Base-by-base conservation (phyloP, 2,113 vertebrate species). In the Notiomystis cincta region DNA sequence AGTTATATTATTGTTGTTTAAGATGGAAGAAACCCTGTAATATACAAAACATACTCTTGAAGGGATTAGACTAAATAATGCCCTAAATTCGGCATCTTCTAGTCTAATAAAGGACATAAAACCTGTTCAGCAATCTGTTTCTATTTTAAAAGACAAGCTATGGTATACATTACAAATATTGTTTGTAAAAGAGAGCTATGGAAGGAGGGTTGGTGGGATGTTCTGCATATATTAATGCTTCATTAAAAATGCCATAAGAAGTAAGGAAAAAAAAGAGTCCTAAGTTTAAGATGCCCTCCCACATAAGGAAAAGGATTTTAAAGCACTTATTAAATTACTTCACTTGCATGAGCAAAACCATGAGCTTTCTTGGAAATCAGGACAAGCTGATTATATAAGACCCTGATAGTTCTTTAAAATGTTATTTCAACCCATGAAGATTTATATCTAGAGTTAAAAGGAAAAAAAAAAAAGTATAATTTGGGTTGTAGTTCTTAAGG, bases 251-350 rank as follows among this genome's bases (percentile, higher is more conserved):
- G 95, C 91, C 78, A 90, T 95, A 96, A 96, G 96, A 97, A 96
- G 73, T 87, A 95, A 28, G 51, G 45, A 42, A 50, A 81, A 94
- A 95, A 94, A 96, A 95, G 95, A 76, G 45, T 17, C 25, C 71
- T 66, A 96, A 95, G 96, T 96, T 94, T 96, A 97, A 97, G 90
- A 92, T 92, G 76, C 96, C 95, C 96, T 97, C 97, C 97, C 88
- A 98, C 97, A 89, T 97, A 96, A 96, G 95, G 93, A 92, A 97
- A 90, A 96, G 85, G 95, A 95, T 97, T 97, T 97, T 97, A 88
- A 95, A 98, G 97, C 92, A 98, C 93, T 97, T 97, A 98, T 96
- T 97, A 96, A 97, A 97, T 97, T 96, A 97, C 83, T 98, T 96
- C 77, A 97, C 96, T 97, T 96, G 93, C 92, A 97, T 97, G 90